Percentiles rank a stretch among this genome's conserved stretches.
Evolutionary conservation across 2,797 vertebrate genomes (phyloP).

Genomic region (Passerculus sandwichensis): DNA sequence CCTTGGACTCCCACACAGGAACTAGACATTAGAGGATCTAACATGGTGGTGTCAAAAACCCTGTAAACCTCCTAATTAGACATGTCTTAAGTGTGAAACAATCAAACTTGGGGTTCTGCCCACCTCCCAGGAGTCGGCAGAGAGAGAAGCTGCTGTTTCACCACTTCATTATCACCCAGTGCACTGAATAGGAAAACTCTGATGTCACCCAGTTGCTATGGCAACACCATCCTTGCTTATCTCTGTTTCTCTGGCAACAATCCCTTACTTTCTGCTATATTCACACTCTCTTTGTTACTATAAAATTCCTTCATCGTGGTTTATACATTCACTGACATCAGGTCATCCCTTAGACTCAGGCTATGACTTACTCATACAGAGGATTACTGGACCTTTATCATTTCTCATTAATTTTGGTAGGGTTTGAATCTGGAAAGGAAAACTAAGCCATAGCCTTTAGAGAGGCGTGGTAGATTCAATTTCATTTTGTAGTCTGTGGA

Average conservation of each 20-base stretch:
- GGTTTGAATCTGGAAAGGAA: constrained; percentile 12
- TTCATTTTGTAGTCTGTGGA: not conserved
- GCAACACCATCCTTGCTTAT: constrained; percentile 70
- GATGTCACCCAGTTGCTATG: constrained; percentile 74
- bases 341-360: not conserved
- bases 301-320: constrained; percentile 58
- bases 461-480: not conserved
- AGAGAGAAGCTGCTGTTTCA: constrained; percentile 19
- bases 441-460: not conserved
- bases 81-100: constrained; percentile 31
- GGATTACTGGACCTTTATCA: not conserved
- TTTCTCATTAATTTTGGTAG: constrained; percentile 21
- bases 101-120: constrained; percentile 3
- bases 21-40: not conserved
- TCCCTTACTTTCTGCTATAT: constrained; percentile 59
- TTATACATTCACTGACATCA: constrained; percentile 39
- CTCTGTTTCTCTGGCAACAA: constrained; percentile 77
- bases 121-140: not conserved
- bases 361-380: not conserved
- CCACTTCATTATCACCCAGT: constrained; percentile 52
- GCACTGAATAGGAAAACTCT: constrained; percentile 32
- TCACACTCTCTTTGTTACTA: constrained; percentile 58
- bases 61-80: constrained; percentile 43
- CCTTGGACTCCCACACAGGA: not conserved
- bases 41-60: not conserved